Conservation (phyloP, 2,888 invertebrate genomes). For the Netelia inedita region DNA sequence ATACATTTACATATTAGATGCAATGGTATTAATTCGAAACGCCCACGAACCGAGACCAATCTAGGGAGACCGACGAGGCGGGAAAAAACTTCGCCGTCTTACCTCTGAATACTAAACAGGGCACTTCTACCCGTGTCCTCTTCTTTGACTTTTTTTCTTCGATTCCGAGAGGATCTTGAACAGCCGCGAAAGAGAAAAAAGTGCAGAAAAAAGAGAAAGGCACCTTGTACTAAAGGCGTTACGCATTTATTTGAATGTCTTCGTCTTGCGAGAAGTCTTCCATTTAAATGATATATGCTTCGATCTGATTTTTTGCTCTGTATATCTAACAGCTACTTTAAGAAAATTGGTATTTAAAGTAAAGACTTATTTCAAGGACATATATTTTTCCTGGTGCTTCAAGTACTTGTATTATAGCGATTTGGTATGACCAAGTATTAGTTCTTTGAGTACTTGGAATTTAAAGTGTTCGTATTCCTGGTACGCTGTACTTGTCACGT, state of each 20-base stretch:
- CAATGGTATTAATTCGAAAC: constrained; percentile 42
- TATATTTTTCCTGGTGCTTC: background rate
- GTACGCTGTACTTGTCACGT: too few species aligned
- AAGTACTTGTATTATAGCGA: background rate
- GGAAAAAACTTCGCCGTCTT: background rate
- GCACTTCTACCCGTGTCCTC: constrained; percentile 18
- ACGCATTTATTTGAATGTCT: constrained; percentile 35
- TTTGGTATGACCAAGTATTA: background rate
- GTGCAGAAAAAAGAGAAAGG: constrained; percentile 52
- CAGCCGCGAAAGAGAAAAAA: background rate
- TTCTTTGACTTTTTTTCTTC: constrained; percentile 12
- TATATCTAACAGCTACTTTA: background rate
- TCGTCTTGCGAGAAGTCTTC: constrained; percentile 12
- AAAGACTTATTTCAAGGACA: too few species aligned
- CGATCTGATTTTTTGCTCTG: constrained; percentile 12
- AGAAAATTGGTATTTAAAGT: background rate
- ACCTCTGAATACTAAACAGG: constrained; percentile 56
- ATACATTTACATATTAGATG: constrained; percentile 30
- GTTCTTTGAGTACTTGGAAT: background rate
- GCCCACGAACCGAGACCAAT: constrained; percentile 37
- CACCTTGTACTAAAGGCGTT: constrained; percentile 10
- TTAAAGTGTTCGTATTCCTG: too few species aligned
- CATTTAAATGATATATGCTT: background rate
- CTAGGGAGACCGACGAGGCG: constrained; percentile 1
- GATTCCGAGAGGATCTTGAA: constrained; percentile 17